Evolutionary conservation across 2,797 vertebrate species (phyloP), one percentile per base, ranked within the genome.

Genomic region (Onychomys torridus): DNA sequence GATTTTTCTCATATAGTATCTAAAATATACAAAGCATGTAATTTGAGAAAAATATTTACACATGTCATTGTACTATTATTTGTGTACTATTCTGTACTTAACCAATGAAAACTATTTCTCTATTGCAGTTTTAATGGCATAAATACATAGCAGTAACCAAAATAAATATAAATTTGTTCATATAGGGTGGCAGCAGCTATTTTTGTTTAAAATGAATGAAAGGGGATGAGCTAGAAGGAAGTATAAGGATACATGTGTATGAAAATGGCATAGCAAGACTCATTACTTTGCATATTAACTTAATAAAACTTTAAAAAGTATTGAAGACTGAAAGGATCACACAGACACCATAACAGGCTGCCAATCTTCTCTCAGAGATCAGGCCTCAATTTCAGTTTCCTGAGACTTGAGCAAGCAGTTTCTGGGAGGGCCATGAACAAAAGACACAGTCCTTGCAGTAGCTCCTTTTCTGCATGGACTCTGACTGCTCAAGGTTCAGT

Each of bases 151-250:
- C 75, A 92, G 19, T 86, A 91, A 89, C 59, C 27, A 71, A 90
- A 82, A 55, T 29, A 46, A 94, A 89, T 89, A 89, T n/a, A 59
- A 65, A 82, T 77, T 27, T 93, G 4, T 88, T 89, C 17, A 57
- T 90, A 65, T 1, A 59, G 11, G 55, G 19, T 89, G 6, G 94
- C 29, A 96, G 29, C 37, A 94, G n/a, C 14, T 86, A 49, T 37
- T 65, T 21, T n/a, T 73, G 69, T 40, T 21, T 87, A 34, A 90
- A 93, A 91, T 81, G 43, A 89, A 37, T 67, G 17, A 89, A 91
- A 55, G 34, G 34, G 52, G 19, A 32, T 29, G 23, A 87, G 19
- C 52, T 37, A 57, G 71, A 88, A 75, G 2, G 32, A 82, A 43
- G 27, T 43, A 59, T 59, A 73, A 75, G 14, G 37, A 43, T 32